Percentiles rank a stretch among this genome's conserved stretches.
Conservation (phyloP, 37 sponge, comb jelly and placozoan genomes). For the Ephydatia muelleri region DNA sequence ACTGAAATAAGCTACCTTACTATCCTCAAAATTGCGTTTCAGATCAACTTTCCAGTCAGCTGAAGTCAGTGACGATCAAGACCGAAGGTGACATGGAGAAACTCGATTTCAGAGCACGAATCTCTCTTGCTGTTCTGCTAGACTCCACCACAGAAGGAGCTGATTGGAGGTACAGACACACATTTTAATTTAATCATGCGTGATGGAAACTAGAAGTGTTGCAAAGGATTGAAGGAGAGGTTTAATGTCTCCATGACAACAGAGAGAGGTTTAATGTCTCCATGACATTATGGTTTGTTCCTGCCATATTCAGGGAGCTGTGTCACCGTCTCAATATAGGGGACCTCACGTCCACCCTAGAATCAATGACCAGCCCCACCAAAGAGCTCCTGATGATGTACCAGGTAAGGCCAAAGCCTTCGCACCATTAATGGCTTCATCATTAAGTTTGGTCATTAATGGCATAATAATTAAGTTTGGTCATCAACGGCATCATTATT, state of each 20-base stretch:
- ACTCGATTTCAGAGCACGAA: constrained; percentile 46
- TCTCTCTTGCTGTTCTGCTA: constrained; percentile 62
- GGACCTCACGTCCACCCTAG: constrained; percentile 37
- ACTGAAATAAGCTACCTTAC: too few species aligned
- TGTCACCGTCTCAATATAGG: constrained; percentile 35
- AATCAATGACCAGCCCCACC: constrained; percentile 64
- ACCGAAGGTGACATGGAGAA: constrained; percentile 42
- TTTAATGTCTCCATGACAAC: too few species aligned
- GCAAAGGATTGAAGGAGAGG: too few species aligned
- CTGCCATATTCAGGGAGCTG: constrained; percentile 16
- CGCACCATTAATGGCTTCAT: too few species aligned
- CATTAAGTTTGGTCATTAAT: too few species aligned
- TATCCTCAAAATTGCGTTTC: too few species aligned
- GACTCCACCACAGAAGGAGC: constrained; percentile 35
- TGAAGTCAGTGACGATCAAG: constrained; percentile 52
- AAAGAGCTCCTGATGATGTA: constrained; percentile 60
- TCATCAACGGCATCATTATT: too few species aligned
- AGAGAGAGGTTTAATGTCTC: too few species aligned
- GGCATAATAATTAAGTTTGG: background rate
- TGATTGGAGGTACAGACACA: constrained; percentile 40
- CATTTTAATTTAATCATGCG: too few species aligned
- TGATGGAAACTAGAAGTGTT: too few species aligned
- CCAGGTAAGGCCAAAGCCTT: constrained; percentile 54
- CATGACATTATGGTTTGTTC: background rate
- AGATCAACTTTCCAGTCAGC: constrained; percentile 40